Percentiles rank a stretch among this genome's conserved stretches.
phyloP scores from a whole-genome alignment of 1,140 invertebrate genomes.

The Drosophila punjabiensis region DNA sequence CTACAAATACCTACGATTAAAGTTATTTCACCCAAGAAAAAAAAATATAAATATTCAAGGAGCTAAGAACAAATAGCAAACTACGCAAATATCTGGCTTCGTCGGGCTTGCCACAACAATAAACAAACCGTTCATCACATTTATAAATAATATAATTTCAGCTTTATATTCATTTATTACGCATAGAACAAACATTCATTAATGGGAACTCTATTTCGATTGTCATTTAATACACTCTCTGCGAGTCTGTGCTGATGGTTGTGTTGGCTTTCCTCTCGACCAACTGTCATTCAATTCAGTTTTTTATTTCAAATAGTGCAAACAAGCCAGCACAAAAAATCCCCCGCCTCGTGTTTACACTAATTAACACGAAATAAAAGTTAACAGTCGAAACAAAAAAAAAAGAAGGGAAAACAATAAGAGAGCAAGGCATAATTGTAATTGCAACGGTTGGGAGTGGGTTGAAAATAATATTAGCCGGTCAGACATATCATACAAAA shows the following conservation, averaged over 20 bases:
- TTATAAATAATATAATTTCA: constrained; percentile 32
- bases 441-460: constrained; percentile 31
- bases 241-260: constrained; percentile 19
- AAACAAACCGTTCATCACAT: constrained; percentile 21
- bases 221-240: constrained; percentile 31
- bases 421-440: constrained; percentile 30
- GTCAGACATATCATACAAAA: constrained; percentile 38
- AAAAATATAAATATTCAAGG: neutral
- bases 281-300: constrained; percentile 41
- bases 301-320: constrained; percentile 22
- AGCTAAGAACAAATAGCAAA: neutral
- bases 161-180: constrained; percentile 24
- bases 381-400: constrained; percentile 14
- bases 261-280: constrained; percentile 34
- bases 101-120: neutral
- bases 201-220: constrained; percentile 28
- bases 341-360: constrained; percentile 22
- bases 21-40: neutral
- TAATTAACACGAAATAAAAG: constrained; percentile 52
- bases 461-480: constrained; percentile 40
- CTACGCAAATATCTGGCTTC: neutral
- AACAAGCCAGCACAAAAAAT: constrained; percentile 1
- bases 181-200: constrained; percentile 34
- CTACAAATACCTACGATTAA: too few relatives aligned
- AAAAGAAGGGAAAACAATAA: neutral